Evolutionary conservation across 2,113 vertebrate species (phyloP).

Genomic region (Chauna torquata): DNA sequence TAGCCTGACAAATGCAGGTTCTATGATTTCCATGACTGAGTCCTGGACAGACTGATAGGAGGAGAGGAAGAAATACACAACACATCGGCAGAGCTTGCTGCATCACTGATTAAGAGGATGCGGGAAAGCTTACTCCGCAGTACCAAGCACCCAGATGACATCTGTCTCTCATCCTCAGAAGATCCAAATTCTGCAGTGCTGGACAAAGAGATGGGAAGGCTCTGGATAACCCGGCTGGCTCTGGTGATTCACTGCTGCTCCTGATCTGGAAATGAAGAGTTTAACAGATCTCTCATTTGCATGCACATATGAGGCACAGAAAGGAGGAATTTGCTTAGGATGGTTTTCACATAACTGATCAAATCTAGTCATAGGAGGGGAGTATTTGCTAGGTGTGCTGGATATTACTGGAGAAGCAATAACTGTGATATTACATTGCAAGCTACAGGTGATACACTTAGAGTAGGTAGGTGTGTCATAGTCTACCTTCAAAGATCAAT

Average conservation of each 20-base stretch:
- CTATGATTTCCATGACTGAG: not conserved
- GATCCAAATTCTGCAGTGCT: not conserved
- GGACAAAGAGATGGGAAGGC: slow-evolving; percentile 33
- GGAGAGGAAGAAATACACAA: not conserved
- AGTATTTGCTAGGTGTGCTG: not conserved
- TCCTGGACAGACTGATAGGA: not conserved
- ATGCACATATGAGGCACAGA: not conserved
- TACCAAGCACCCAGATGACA: not conserved
- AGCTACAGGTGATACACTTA: not conserved
- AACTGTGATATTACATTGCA: not conserved
- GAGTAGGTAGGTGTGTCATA: not conserved
- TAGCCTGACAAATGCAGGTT: not conserved
- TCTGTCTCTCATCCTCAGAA: not conserved
- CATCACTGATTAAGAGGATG: not conserved
- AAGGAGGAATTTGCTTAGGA: not conserved
- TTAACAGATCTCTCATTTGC: not conserved
- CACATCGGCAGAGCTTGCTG: not conserved
- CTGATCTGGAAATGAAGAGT: not conserved
- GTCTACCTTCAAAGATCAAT: not conserved
- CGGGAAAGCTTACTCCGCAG: not conserved
- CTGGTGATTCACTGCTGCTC: not conserved
- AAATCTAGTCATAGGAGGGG: not conserved
- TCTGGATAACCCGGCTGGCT: not conserved
- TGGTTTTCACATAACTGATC: not conserved
- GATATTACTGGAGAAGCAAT: not conserved